Evolutionary conservation across 1,140 invertebrate genomes (phyloP), one percentile per base, ranked within the genome.

Genomic region (Leptinotarsa undecemlineata): DNA sequence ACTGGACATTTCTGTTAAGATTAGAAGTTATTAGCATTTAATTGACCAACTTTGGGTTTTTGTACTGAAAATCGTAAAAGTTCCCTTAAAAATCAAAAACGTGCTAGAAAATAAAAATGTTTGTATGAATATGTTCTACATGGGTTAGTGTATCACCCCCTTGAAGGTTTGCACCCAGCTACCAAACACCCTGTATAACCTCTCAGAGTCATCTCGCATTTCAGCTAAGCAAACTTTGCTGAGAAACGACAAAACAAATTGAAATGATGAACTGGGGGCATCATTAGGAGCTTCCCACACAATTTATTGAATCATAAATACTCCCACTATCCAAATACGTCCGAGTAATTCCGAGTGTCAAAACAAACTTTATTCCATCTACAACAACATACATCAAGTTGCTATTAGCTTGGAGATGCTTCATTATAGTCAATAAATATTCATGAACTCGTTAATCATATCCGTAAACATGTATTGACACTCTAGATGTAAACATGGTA

Each of bases 211-310:
- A 33, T 8, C 26, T 33, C 26, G 6, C 26, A 33, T 63, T 60
- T 47, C 64, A 20, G n/a, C 20, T 67, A 0, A 21, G n/a, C 61
- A 20, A 62, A 33, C n/a, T 23, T 60, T 21, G 21, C 60, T 23
- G 26, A 4, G 62, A 11, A 72, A 47, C 17, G n/a, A 20, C 33
- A 4, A 15, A 71, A 13, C 57, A 20, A 13, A 48, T 48, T 33
- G 57, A 72, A 63, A 72, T 5, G n/a, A 63, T 61, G 57, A 47
- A 61, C 71, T 47, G 13, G 19, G 17, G 13, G 13, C 11, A 26
- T 61, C 47, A 63, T 61, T 61, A 72, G n/a, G 5, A 23, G 63
- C 71, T 47, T 26, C 42, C 42, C 19, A 33, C n/a, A 48, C 57
- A 23, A 23, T 61, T 63, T 26, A 72, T 60, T 42, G 33, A 57